These are phyloP conservation scores for Formica selysi DNA, from an alignment of 1,140 invertebrate genomes.

Conservation along the genomic window DNA sequence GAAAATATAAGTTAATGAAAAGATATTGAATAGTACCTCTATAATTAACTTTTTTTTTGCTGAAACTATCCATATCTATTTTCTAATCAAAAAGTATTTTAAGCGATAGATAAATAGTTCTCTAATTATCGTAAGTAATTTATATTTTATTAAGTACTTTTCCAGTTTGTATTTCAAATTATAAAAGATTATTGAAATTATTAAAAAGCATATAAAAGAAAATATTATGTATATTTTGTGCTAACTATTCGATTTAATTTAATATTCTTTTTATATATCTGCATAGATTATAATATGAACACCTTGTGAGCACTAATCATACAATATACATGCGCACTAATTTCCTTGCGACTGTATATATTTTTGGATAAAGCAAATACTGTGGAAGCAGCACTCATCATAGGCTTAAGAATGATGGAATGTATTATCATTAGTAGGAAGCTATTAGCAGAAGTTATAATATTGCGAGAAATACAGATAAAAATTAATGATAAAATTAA, in stretches of 20 bases:
- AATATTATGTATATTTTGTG: conserved; percentile 19
- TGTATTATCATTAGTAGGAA: conserved; percentile 56
- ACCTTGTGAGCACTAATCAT: conserved; percentile 17
- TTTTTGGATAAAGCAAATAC: conserved; percentile 32
- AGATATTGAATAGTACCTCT: background rate
- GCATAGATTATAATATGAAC: conserved; percentile 12
- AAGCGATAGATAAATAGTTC: conserved; percentile 1
- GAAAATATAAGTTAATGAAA: conserved; percentile 17
- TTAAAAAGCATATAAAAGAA: conserved; percentile 7
- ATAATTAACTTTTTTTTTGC: background rate
- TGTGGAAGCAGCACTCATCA: conserved; percentile 42
- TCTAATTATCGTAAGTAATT: conserved; percentile 10
- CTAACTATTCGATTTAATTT: background rate
- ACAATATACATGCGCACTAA: conserved; percentile 15
- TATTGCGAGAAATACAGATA: background rate
- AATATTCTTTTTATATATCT: background rate
- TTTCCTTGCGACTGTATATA: background rate
- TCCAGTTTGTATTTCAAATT: background rate
- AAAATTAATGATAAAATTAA: conserved; percentile 22
- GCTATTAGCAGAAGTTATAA: conserved; percentile 24
- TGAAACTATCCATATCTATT: conserved; percentile 1
- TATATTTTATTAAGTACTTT: conserved; percentile 1
- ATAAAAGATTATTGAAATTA: background rate
- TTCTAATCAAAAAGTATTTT: background rate
- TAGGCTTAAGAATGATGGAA: conserved; percentile 29